Evolutionary conservation across 1,140 invertebrate species (phyloP), one percentile per base, ranked within the genome.

Genomic region (Anadara kagoshimensis): DNA sequence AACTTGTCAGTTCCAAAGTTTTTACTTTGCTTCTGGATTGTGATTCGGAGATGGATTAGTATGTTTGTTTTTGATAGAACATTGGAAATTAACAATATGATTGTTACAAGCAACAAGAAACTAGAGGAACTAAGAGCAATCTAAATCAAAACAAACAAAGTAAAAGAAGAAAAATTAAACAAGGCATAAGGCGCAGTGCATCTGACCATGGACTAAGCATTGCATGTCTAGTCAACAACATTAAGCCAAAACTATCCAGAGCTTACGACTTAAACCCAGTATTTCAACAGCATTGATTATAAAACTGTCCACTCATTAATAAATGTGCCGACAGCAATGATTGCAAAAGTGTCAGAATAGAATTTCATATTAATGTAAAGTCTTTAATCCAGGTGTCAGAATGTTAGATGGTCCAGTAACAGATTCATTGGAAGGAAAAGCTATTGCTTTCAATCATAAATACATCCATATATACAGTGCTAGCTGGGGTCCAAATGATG

Each of bases 401-500:
- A 98, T 99, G 96, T 88, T 99, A 77, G 98, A 99, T 85, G 98
- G 98, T 29, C 95, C 96, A 82, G 97, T 99, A 10, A 99, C 98
- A 0, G 98, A 99, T 90, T 95, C 95, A 0, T 95, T 99, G 14
- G 98, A 99, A 90, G 98, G 97, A 0, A 91, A 95, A 67, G 97
- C 97, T 0, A 90, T 99, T 5, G 96, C 95, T 61, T 92, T 98
- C 58, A 98, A 98, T 89, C 94, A 95, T 26, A 94, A 99, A 84
- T 96, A 99, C 87, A 96, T 99, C 59, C 96, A 99, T 87, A 98
- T 99, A 80, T 99, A 99, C 89, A 97, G 95, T 83, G 97, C 98
- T 0, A 97, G 95, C 7, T 99, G 98, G 98, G 98, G 98, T 5
- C 88, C 88, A n/a, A 83, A 81, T 26, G 96, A 98, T 86, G 93